Base-by-base conservation (phyloP, 2,797 vertebrate genomes). In the Oryzias dopingdopingensis region DNA sequence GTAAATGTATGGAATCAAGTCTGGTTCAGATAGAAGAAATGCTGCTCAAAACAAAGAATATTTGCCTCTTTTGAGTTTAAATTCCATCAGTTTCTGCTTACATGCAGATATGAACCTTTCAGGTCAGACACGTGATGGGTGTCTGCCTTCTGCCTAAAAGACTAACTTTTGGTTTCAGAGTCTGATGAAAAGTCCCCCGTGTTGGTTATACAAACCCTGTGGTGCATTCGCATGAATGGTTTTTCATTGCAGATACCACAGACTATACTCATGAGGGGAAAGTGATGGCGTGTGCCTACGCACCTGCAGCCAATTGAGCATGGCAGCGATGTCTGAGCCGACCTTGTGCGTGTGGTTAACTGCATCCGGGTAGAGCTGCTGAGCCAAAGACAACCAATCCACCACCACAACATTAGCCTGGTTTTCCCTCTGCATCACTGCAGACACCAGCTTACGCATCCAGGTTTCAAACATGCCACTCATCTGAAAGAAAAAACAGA, bases 291-390 rank as follows among this genome's bases (percentile, higher is more conserved):
- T 10, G 32, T 12, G 32, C 32, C 32, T 12, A 72, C 45, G 65
- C 78, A 99, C 97, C 95, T 98, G 92, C 29, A 99, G 87, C 96
- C 97, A 97, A 83, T 97, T 68, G 0, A 99, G 89, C 85, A 98
- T 63, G 42, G 42, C 24, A 0, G 95, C 97, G 0, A 96, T 90
- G 67, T 87, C 83, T 1, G 69, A 86, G 0, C 96, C 97, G 0
- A 97, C 97, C 0, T 17, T 2, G 6, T 42, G 77, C 0, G 93
- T 95, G 87, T 94, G 86, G 81, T 96, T 96, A 42, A 98, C 97
- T 0, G 96, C 96, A 0, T 95, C 92, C 0, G 90, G 92, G 53
- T 99, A 98, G 41, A 96, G 91, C 81, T 95, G 95, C 74, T 96
- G 94, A 15, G 97, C 96, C 14, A 95, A 85, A 0, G 79, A 0